Percentiles rank a stretch among this genome's conserved stretches.
Evolutionary conservation across 2,797 vertebrate genomes (phyloP).

Genomic region (Chaunax sp.): DNA sequence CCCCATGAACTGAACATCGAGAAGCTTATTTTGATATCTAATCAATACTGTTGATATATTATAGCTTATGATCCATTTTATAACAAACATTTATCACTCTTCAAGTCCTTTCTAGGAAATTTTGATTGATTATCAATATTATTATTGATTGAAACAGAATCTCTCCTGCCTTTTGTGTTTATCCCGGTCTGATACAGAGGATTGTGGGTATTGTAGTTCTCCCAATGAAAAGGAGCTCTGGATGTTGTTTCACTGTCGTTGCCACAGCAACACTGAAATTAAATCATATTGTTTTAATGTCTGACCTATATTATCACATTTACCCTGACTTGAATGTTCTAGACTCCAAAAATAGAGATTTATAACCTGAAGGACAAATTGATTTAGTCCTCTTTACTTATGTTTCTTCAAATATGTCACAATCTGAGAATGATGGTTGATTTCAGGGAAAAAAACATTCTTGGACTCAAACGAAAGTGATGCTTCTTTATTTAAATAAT

Average conservation of each 20-base stretch:
- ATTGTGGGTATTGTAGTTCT: slow-evolving; percentile 47
- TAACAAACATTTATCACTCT: not conserved
- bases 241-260: not conserved
- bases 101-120: not conserved
- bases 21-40: slow-evolving; percentile 3
- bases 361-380: too few species aligned
- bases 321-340: too few species aligned
- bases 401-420: too few species aligned
- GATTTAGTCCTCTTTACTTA: too few species aligned
- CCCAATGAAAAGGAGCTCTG: not conserved
- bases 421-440: too few species aligned
- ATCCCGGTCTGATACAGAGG: not conserved
- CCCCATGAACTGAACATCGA: not conserved
- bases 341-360: too few species aligned
- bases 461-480: too few species aligned
- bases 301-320: too few species aligned
- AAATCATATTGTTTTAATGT: too few species aligned
- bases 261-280: too few species aligned
- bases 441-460: too few species aligned
- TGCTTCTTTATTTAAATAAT: too few species aligned
- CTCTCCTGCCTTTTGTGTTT: not conserved
- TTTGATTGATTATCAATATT: slow-evolving; percentile 7
- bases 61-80: not conserved
- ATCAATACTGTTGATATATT: slow-evolving; percentile 17
- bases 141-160: not conserved